Evolutionary conservation across 1,140 invertebrate genomes (phyloP).

Genomic region (Lepidurus couesii): DNA sequence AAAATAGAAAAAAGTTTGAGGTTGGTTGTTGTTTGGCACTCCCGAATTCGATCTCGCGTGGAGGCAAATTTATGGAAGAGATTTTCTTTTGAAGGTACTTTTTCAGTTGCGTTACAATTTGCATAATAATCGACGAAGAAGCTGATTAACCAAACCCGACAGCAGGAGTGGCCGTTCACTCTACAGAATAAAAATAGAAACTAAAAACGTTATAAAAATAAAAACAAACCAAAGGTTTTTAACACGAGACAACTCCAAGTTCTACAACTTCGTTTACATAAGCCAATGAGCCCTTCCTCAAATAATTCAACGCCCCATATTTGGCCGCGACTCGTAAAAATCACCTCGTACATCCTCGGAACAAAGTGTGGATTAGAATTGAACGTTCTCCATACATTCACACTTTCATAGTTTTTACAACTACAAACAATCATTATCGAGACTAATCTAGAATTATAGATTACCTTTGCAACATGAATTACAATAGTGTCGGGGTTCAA

Average conservation of each 20-base stretch:
- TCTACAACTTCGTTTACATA: constrained; percentile 22
- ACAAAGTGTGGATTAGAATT: background rate
- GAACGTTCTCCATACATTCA: background rate
- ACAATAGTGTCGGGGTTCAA: no score
- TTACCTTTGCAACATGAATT: no score
- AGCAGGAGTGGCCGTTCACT: constrained; percentile 7
- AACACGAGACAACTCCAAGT: background rate
- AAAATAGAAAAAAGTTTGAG: background rate
- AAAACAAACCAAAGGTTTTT: background rate
- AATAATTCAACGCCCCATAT: constrained; percentile 19
- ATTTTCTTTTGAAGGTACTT: background rate
- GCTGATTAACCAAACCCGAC: constrained; percentile 21
- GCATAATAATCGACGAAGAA: constrained; percentile 22
- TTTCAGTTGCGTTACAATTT: constrained; percentile 8
- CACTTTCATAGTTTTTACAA: background rate
- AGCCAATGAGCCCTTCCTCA: constrained; percentile 17
- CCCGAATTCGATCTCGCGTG: constrained; percentile 8
- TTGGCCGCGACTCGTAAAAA: constrained; percentile 10
- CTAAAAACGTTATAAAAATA: background rate
- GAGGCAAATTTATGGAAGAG: constrained; percentile 7
- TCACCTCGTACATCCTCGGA: background rate
- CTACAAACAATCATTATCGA: background rate
- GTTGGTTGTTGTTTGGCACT: background rate
- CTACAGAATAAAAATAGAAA: background rate
- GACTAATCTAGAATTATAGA: background rate